Conservation (phyloP, 2,888 invertebrate species). For the Periphyllus acericola region DNA sequence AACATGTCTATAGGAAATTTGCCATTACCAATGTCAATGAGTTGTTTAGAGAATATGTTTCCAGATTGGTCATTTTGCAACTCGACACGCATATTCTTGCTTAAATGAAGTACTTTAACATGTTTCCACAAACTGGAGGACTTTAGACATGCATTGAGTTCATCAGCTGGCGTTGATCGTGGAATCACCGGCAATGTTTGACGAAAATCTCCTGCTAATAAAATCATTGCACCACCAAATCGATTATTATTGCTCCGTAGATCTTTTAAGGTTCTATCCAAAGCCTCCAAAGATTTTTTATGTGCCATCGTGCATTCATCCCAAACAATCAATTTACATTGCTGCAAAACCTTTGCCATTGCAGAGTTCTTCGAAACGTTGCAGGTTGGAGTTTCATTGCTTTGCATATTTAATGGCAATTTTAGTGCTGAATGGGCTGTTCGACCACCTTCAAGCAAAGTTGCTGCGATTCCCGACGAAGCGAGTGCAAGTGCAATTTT, state of each 20-base stretch:
- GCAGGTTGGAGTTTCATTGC: no score
- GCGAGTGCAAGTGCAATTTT: no score
- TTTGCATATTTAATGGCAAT: no score
- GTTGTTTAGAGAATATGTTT: constrained; percentile 33
- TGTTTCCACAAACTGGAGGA: constrained; percentile 63
- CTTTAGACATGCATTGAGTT: constrained; percentile 63
- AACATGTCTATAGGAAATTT: constrained; percentile 64
- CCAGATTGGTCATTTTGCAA: constrained; percentile 32
- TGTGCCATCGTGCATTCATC: constrained; percentile 66
- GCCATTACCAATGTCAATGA: constrained; percentile 42
- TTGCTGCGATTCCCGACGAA: no score
- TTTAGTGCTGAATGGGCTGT: no score
- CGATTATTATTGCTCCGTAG: constrained; percentile 46
- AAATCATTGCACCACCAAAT: constrained; percentile 21
- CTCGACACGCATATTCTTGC: constrained; percentile 44
- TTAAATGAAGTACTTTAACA: constrained; percentile 62
- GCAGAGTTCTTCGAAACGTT: no score
- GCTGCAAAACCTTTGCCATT: constrained; percentile 64
- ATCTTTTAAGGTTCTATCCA: constrained; percentile 64
- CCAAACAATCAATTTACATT: constrained; percentile 64
- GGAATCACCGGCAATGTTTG: constrained; percentile 63
- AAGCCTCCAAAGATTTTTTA: constrained; percentile 64
- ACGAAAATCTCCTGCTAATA: constrained; percentile 62
- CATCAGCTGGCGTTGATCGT: constrained; percentile 63
- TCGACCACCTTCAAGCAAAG: no score